These are phyloP conservation scores for Centropristis striata DNA, from an alignment of 2,113 vertebrate genomes.

Conservation along the genomic window DNA sequence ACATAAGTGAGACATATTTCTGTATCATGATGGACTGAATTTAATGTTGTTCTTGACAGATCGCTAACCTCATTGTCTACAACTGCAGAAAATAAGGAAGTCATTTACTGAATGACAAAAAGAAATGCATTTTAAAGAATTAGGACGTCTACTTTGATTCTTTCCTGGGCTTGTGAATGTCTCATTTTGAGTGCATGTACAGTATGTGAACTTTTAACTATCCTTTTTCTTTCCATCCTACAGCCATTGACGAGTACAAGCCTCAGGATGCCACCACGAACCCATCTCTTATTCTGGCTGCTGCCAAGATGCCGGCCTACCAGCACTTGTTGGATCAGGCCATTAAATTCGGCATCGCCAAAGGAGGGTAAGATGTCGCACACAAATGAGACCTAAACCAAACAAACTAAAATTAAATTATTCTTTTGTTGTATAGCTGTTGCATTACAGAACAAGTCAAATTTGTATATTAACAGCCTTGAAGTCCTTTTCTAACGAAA, in stretches of 20 bases:
- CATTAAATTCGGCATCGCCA: slow-evolving; percentile 90
- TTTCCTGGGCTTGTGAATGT: neutral
- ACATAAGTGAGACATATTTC: too few species aligned
- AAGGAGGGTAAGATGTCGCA: slow-evolving; percentile 87
- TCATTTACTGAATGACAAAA: too few species aligned
- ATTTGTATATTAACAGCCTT: neutral
- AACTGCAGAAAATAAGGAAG: too few species aligned
- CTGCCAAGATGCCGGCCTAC: slow-evolving; percentile 95
- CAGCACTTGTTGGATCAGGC: slow-evolving; percentile 92
- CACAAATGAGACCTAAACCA: neutral
- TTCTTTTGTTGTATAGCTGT: neutral
- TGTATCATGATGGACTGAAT: too few species aligned
- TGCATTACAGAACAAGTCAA: neutral
- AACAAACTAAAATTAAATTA: neutral
- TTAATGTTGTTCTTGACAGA: too few species aligned
- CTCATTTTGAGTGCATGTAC: neutral
- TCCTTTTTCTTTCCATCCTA: neutral
- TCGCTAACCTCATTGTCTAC: too few species aligned
- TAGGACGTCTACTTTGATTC: neutral
- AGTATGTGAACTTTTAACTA: neutral
- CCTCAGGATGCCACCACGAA: slow-evolving; percentile 99
- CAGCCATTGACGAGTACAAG: slow-evolving; percentile 97
- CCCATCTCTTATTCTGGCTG: slow-evolving; percentile 96
- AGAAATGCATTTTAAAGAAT: neutral
- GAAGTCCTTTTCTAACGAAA: neutral